Conservation (phyloP, 2,797 vertebrate genomes). For the Girardinus metallicus region DNA sequence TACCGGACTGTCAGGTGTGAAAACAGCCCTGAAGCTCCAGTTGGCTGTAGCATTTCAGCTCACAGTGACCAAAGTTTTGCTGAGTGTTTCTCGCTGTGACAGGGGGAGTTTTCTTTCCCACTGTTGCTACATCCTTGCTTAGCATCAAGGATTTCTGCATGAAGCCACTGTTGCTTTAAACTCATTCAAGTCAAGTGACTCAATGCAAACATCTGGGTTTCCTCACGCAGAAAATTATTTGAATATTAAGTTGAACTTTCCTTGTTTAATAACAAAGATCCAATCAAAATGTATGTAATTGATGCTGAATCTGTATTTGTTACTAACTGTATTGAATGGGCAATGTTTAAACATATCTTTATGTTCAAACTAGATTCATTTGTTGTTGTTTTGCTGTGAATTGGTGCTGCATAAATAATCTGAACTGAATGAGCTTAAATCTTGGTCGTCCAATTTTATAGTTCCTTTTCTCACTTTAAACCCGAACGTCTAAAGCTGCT, state of each 20-base stretch:
- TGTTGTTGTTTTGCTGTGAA: background rate
- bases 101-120: background rate
- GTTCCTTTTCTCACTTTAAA: slow-evolving; percentile 42
- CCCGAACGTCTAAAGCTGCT: slow-evolving; percentile 15
- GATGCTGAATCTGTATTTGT: background rate
- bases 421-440: background rate
- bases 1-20: too few species aligned
- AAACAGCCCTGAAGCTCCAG: background rate
- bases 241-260: background rate
- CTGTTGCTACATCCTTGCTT: background rate
- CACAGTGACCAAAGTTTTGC: background rate
- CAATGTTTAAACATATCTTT: background rate
- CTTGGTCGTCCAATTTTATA: slow-evolving; percentile 36
- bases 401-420: background rate
- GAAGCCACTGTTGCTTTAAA: background rate
- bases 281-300: background rate
- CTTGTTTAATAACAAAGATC: background rate
- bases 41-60: background rate
- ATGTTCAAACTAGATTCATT: background rate
- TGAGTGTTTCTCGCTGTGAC: background rate
- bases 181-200: background rate
- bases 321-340: background rate
- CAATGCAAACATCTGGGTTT: background rate
- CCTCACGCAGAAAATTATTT: background rate
- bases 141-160: background rate